Evolutionary conservation across 2,113 vertebrate species (phyloP).

Genomic region (Parus major): DNA sequence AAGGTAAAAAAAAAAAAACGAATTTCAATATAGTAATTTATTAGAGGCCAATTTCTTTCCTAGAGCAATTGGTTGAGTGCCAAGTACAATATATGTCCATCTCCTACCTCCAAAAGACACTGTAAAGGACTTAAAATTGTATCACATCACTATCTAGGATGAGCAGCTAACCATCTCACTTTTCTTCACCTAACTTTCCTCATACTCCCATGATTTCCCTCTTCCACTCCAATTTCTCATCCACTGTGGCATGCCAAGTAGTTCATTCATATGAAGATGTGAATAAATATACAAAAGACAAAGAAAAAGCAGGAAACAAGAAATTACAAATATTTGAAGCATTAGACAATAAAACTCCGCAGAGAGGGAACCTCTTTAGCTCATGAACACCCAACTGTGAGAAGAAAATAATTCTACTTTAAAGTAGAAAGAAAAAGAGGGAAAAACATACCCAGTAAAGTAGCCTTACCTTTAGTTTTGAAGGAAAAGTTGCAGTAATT

Average conservation of each 20-base stretch:
- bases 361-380: not conserved
- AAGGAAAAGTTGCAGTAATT: conserved; percentile 98
- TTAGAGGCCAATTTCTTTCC: not conserved
- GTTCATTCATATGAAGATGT: not conserved
- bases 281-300: not conserved
- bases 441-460: not conserved
- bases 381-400: not conserved
- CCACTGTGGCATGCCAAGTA: not conserved
- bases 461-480: conserved; percentile 92
- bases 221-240: not conserved
- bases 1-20: not conserved
- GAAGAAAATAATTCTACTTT: not conserved
- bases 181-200: not conserved
- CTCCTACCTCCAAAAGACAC: not conserved
- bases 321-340: not conserved
- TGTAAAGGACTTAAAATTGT: not conserved
- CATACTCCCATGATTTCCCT: not conserved
- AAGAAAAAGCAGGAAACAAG: not conserved
- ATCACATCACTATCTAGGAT: not conserved
- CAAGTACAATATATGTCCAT: not conserved
- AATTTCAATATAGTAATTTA: not conserved
- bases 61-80: not conserved
- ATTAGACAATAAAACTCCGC: not conserved
- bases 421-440: not conserved
- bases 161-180: not conserved